Evolutionary conservation across 2,797 vertebrate genomes (phyloP).

Genomic region (Garrulus glandarius): DNA sequence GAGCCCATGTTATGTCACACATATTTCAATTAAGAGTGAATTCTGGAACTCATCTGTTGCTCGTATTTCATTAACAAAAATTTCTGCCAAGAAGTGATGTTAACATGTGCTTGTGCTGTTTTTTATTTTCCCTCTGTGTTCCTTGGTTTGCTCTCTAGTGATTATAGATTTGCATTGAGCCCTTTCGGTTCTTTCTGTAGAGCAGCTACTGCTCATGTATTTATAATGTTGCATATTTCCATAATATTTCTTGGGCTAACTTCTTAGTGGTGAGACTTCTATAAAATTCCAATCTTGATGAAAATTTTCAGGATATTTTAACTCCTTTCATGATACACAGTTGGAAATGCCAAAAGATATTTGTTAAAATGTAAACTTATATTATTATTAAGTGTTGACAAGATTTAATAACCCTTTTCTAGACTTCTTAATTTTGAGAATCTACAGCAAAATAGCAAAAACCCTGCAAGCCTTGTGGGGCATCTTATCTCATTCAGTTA

Average conservation of each 20-base stretch:
- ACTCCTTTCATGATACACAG: not conserved
- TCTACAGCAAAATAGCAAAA: not conserved
- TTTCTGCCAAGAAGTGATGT: not conserved
- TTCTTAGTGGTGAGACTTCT: not conserved
- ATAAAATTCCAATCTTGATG: not conserved
- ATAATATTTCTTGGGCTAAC: not conserved
- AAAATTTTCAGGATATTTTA: not conserved
- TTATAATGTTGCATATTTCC: not conserved
- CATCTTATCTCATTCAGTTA: not conserved
- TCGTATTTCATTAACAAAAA: not conserved
- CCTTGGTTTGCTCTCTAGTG: not conserved
- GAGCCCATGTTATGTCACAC: not conserved
- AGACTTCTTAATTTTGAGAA: not conserved
- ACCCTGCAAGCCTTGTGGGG: rapidly evolving
- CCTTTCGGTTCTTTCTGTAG: not conserved
- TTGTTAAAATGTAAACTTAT: not conserved
- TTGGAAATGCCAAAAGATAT: not conserved
- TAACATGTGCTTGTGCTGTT: not conserved
- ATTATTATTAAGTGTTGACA: not conserved
- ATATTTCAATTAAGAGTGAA: not conserved
- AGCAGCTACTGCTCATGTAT: not conserved
- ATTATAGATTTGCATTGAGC: not conserved
- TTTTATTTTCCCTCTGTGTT: not conserved
- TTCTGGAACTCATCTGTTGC: not conserved
- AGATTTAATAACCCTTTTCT: not conserved